A percentile compares a stretch with the other conserved stretches of the same genome.
phyloP scores from a whole-genome alignment of 2,113 vertebrate species.

The Heptranchias perlo region DNA sequence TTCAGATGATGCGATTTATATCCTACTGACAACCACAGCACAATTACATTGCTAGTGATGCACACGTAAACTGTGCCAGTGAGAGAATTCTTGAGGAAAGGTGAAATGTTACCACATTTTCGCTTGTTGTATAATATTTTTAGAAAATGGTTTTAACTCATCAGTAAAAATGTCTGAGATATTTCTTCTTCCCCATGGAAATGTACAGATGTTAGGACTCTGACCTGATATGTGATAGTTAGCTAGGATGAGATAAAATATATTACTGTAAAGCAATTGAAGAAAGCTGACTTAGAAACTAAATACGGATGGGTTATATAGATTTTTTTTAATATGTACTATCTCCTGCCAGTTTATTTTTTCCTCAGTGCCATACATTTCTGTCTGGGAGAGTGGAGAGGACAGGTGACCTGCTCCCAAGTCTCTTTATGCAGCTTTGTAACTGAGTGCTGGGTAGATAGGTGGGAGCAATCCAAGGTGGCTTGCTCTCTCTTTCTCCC shows the following conservation, averaged over 20 bases:
- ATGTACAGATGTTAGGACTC: not conserved
- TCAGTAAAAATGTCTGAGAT: not conserved
- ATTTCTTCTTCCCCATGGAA: not conserved
- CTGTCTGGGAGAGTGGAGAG: not conserved
- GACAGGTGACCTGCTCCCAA: not conserved
- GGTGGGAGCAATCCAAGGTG: not conserved
- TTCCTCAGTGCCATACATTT: not conserved
- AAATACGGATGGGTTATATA: not conserved
- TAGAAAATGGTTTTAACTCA: not conserved
- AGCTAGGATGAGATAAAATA: not conserved
- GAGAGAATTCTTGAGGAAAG: not conserved
- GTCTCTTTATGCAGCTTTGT: not conserved
- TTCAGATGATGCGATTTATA: not conserved
- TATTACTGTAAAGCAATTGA: not conserved
- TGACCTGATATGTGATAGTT: not conserved
- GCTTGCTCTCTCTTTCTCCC: not conserved
- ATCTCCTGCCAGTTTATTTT: not conserved
- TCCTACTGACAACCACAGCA: not conserved
- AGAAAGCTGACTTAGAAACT: not conserved
- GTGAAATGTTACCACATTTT: not conserved
- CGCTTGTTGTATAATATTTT: not conserved
- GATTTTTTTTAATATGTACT: not conserved
- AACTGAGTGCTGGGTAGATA: not conserved
- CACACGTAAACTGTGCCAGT: too few relatives aligned
- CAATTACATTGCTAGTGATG: not conserved